These are phyloP conservation scores for Bembecia ichneumoniformis DNA, from an alignment of 2,888 invertebrate genomes.

Conservation along the genomic window DNA sequence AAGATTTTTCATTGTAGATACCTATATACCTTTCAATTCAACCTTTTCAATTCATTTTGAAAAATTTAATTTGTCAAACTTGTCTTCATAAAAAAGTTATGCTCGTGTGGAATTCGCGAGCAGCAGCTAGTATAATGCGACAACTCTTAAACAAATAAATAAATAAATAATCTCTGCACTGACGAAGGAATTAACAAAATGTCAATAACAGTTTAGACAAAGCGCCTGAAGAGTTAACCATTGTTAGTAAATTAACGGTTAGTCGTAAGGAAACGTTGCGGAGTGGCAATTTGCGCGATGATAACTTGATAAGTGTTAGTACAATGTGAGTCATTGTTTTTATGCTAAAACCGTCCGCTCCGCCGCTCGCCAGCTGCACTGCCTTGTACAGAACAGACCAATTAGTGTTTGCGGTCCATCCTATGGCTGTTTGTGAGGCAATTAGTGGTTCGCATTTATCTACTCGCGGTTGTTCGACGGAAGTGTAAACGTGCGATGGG, in stretches of 20 bases:
- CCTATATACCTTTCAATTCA: no score
- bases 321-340: slow-evolving; percentile 11
- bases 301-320: slow-evolving; percentile 2
- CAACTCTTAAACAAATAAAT: no score
- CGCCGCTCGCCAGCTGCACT: slow-evolving; percentile 8
- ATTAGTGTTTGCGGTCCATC: slow-evolving; percentile 16
- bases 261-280: slow-evolving; percentile 22
- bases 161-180: no score
- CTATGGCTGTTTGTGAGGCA: slow-evolving; percentile 18
- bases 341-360: slow-evolving; percentile 2
- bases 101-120: no score
- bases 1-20: no score
- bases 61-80: no score
- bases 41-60: no score
- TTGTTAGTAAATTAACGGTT: not conserved
- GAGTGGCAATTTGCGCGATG: slow-evolving; percentile 2
- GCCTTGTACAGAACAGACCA: not conserved
- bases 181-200: no score
- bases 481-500: not conserved
- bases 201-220: no score
- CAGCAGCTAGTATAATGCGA: no score
- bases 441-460: slow-evolving; percentile 15
- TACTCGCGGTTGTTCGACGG: not conserved
- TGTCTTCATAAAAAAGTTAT: no score
- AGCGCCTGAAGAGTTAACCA: not conserved